These are phyloP conservation scores for Ashinkailepas kermadecensis DNA, from an alignment of 2,888 invertebrate genomes.

Conservation along the genomic window DNA sequence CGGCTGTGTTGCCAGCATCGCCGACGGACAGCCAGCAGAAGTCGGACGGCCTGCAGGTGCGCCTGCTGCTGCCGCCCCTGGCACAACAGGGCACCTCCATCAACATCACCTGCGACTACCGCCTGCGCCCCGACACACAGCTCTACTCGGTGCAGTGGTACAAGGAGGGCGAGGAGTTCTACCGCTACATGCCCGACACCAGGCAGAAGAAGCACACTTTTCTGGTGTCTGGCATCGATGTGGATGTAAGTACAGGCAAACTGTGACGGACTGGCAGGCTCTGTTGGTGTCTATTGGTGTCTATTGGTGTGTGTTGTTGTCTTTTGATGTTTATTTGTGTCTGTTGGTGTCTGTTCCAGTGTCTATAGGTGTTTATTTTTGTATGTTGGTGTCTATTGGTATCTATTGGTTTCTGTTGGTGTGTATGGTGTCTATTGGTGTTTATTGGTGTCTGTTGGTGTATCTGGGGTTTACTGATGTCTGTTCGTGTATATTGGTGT, in stretches of 20 bases:
- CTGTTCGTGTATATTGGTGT: too few species aligned
- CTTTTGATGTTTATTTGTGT: too few species aligned
- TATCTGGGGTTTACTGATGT: too few species aligned
- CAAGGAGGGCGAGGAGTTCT: conserved; percentile 23
- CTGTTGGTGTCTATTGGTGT: too few species aligned
- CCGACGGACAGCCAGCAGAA: not conserved
- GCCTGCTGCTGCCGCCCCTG: conserved; percentile 6
- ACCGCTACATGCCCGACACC: conserved; percentile 1
- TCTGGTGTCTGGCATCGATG: not conserved
- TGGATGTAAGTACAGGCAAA: not conserved
- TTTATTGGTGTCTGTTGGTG: too few species aligned
- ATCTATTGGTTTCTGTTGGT: too few species aligned
- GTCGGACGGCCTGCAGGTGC: not conserved
- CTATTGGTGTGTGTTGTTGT: too few species aligned
- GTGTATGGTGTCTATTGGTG: too few species aligned
- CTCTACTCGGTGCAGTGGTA: conserved; percentile 22
- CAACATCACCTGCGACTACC: conserved; percentile 13
- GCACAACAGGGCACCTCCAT: not conserved
- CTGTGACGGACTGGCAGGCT: too few species aligned
- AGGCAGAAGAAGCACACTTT: not conserved
- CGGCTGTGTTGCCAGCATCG: not conserved
- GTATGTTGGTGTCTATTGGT: too few species aligned
- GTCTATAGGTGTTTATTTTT: too few species aligned
- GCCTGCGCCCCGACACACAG: not conserved
- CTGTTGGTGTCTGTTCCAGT: too few species aligned